Evolutionary conservation across 2,797 vertebrate species (phyloP).

Genomic region (Simalia tracyae): DNA sequence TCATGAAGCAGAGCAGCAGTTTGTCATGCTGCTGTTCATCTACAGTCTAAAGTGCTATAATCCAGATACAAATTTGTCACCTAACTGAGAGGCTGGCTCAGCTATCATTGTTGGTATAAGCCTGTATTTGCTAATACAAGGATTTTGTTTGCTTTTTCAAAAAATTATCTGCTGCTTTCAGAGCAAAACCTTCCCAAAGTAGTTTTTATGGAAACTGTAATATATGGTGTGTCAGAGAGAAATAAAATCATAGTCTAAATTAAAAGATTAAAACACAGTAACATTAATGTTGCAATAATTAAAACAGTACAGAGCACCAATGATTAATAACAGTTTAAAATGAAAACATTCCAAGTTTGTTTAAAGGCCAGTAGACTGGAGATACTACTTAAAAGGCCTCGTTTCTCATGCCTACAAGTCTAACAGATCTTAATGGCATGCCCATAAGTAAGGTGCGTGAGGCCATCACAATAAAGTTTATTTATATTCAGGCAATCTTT

Average conservation of each 20-base stretch:
- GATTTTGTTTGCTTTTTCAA: conserved; percentile 68
- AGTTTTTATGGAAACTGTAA: not conserved
- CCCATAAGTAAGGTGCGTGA: not conserved
- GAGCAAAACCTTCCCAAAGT: not conserved
- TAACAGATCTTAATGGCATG: not conserved
- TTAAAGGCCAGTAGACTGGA: not conserved
- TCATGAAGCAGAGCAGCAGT: not conserved
- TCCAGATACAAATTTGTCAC: not conserved
- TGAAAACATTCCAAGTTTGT: not conserved
- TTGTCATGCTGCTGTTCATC: not conserved
- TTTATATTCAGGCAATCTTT: not conserved
- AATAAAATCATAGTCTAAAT: not conserved
- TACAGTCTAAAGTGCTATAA: not conserved
- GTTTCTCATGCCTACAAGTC: not conserved
- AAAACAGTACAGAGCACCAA: not conserved
- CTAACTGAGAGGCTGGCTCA: not conserved
- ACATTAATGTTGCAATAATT: not conserved
- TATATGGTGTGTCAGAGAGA: not conserved
- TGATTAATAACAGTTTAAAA: not conserved
- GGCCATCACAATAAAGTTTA: not conserved
- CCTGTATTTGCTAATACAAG: conserved; percentile 73
- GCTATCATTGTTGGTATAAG: conserved; percentile 12
- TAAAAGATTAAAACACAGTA: not conserved
- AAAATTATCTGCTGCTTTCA: conserved; percentile 26
- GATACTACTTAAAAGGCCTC: not conserved